These are phyloP conservation scores for Cheumatopsyche charites DNA, from an alignment of 1,140 invertebrate genomes.

Conservation along the genomic window DNA sequence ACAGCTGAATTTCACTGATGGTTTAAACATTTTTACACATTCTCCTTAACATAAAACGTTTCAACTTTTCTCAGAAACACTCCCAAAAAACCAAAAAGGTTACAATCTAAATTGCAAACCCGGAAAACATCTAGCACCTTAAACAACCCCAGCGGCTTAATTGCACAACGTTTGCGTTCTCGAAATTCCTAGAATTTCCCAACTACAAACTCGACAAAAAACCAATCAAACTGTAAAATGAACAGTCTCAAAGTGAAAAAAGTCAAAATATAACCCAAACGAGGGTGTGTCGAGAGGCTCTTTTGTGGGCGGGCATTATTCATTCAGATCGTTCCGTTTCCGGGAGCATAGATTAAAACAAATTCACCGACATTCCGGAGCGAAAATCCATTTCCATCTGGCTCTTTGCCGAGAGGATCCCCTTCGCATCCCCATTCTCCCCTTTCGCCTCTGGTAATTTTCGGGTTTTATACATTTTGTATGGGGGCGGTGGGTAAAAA, in stretches of 20 bases:
- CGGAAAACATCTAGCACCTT: no score
- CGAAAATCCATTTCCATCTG: constrained; percentile 39
- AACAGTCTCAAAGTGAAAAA: not conserved
- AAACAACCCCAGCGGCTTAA: no score
- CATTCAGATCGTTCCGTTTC: constrained; percentile 29
- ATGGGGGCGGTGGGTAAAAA: not conserved
- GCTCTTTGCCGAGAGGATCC: constrained; percentile 21
- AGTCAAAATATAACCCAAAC: not conserved
- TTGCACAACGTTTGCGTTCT: no score
- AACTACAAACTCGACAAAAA: no score
- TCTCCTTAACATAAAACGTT: no score
- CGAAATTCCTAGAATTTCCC: no score
- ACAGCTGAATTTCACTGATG: no score
- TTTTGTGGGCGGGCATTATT: constrained; percentile 28
- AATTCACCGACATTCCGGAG: constrained; percentile 31
- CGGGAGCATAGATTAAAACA: constrained; percentile 38
- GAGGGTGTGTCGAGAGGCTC: not conserved
- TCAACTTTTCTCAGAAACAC: no score
- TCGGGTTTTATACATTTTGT: constrained; percentile 15
- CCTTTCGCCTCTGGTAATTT: constrained; percentile 24
- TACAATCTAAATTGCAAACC: no score
- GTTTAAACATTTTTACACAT: no score
- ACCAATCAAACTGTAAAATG: no score
- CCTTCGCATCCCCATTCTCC: constrained; percentile 16
- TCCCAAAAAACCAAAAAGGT: no score